Base-by-base conservation (phyloP, 2,113 vertebrate genomes). In the Phoenicopterus ruber region DNA sequence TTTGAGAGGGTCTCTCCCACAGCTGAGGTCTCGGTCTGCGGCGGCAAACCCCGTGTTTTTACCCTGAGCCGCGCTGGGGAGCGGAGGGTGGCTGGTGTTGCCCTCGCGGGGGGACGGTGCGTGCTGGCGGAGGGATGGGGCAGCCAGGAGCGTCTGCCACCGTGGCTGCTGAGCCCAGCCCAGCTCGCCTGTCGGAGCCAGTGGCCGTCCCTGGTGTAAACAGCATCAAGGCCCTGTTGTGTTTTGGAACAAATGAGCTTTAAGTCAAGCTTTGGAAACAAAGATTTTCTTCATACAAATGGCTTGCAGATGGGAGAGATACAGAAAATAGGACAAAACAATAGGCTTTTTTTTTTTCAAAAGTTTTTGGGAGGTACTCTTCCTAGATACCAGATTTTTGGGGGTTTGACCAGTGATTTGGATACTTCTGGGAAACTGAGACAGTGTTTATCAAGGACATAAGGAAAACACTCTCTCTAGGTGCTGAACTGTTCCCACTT, bases 231-330 rank as follows among this genome's bases (percentile, higher is more conserved):
- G 69, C 4, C 0, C 93, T 90, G 62, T 94, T 97, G 85, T 96
- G 5, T 78, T 88, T 70, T 44, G 71, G 71, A 93, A 93, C 93
- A 97, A 96, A 91, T 13, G 78, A 59, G 89, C 95, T 85, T 86
- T 36, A 28, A 94, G 73, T 76, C 26, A 19, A 66, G 83, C 78
- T 91, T 58, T 80, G 82, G 89, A 86, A 93, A 97, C 89, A 82
- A 95, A 82, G 66, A 9, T 73, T 91, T 94, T 77, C 91, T 95
- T 96, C 66, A 90, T 83, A 17, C 9, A 62, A 70, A 57, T 38
- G 42, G 36, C 50, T 94, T 73, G 32, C 86, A 95, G 94, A 95
- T 94, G 86, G 66, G 73, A 84, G 81, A n/a, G 77, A 80, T 8
- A 70, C 5, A 79, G 83, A 85, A 87, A 79, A 73, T 11, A 32